Base-by-base conservation (phyloP, 2,888 invertebrate species). In the Malthinus seriepunctatus region DNA sequence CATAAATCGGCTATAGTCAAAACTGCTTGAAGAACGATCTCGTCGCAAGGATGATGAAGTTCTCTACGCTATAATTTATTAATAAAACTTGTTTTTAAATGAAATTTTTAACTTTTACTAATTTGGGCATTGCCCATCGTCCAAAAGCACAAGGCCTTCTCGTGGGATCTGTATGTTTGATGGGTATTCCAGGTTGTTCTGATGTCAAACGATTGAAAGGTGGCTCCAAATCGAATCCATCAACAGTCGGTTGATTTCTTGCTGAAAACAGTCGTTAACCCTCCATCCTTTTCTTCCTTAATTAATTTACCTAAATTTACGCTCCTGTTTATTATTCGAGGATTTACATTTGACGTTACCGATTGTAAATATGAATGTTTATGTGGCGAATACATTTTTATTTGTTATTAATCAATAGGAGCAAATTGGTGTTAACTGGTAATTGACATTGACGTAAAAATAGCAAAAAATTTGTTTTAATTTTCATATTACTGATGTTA, bases 61-160 rank as follows among this genome's bases (percentile, higher is more conserved):
- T 81, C 81, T 54, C 71, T 69, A 61, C 72, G 69, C 81, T 80
- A 63, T 42, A 69, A 67, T 54, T 33, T 8, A 11, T 32, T n/a
- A n/a, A 12, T 31, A 32, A 9, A 34, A 47, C 3, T 23, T 23
- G 23, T 23, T 23, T 37, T 7, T 4, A 48, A 35, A 6, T 1
- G n/a, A 7, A 37, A 7, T 47, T 45, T 11, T 31, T 44, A 39
- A 31, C 33, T n/a, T n/a, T 54, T 72, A 77, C 76, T 66, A 81
- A 66, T 74, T 77, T 78, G 3, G 79, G 79, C 51, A 83, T 66
- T 11, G 79, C 81, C 67, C 70, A 73, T 64, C 71, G 66, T 15
- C 79, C 81, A 67, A 77, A 82, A 31, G 78, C 81, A 33, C 76
- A 61, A 14, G 76, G 75, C 56, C 79, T 71, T 64, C 76, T 71